These are phyloP conservation scores for Sciurus niger DNA, from an alignment of 2,113 vertebrate species.

Conservation along the genomic window DNA sequence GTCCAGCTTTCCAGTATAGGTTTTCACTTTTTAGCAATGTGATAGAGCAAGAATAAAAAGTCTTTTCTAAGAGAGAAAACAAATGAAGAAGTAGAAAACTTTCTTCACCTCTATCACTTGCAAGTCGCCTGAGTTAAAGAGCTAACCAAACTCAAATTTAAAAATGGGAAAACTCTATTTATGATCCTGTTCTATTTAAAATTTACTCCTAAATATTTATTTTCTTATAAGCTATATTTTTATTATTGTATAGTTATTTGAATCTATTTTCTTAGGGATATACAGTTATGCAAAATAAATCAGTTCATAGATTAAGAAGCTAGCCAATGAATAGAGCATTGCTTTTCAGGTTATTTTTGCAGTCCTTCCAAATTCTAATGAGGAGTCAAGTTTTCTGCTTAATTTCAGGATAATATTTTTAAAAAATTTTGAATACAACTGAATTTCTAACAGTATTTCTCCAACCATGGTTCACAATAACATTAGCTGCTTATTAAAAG, in stretches of 20 bases:
- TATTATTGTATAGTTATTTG: not conserved
- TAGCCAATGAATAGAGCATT: not conserved
- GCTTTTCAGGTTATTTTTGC: not conserved
- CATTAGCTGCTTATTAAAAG: not conserved
- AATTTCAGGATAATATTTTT: slow-evolving; percentile 8
- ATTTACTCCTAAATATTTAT: not conserved
- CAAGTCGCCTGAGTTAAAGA: not conserved
- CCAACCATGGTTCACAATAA: not conserved
- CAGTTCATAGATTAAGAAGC: not conserved
- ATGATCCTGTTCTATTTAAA: not conserved
- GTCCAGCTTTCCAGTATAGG: not conserved
- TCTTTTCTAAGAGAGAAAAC: not conserved
- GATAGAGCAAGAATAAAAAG: not conserved
- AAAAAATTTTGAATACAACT: not conserved
- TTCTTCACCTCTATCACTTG: not conserved
- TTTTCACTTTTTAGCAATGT: not conserved
- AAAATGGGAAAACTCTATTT: not conserved
- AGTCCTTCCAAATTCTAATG: slow-evolving; percentile 14
- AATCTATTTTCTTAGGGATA: not conserved
- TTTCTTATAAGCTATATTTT: slow-evolving; percentile 19
- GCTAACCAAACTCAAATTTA: not conserved
- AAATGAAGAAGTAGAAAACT: not conserved
- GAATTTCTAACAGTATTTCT: slow-evolving; percentile 1
- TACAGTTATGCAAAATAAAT: not conserved
- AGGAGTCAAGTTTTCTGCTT: slow-evolving; percentile 8